Evolutionary conservation across 1,140 invertebrate species (phyloP), one percentile per base, ranked within the genome.

Genomic region (Nephila pilipes): DNA sequence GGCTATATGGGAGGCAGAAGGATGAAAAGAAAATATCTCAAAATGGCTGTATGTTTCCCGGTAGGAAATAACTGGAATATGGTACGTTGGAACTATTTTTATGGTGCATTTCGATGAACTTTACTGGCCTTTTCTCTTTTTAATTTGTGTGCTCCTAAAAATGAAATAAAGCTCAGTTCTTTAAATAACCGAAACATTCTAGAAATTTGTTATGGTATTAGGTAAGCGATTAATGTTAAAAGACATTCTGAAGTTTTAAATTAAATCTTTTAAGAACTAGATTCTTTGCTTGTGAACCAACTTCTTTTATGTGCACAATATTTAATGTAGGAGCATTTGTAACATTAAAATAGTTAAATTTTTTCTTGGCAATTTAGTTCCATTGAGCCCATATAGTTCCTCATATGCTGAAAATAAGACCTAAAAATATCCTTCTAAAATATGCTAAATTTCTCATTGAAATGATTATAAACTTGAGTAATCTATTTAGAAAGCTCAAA

Each of bases 21-120:
- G 32, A 75, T 36, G 29, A 75, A 75, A 75, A 75, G 69, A 83
- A 83, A 83, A 83, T 57, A 83, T 14, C 54, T 83, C 81, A 83
- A 55, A 57, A 36, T n/a, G 36, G 81, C 46, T 83, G 46, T 25
- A 83, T 55, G 81, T 55, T 25, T 83, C 38, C 81, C 10, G 6
- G 16, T 25, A 55, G 80, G 36, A 69, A 69, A 69, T 69, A 25
- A 32, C 29, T 12, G 32, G 69, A 75, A 75, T 75, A 55, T 83
- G 81, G 10, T 55, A n/a, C 46, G 79, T 83, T 38, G 12, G 81
- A 25, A 29, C 46, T 55, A 83, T 83, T 75, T 83, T 83, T 83
- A 83, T 83, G 36, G 81, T 4, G 46, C 54, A 57, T 83, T 83
- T 55, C 25, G 38, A 46, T 55, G 69, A 75, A 60, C 32, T 75